Evolutionary conservation across 2,888 invertebrate genomes (phyloP), one percentile per base, ranked within the genome.

Genomic region (Pseudococcus jackbeardsleyi): DNA sequence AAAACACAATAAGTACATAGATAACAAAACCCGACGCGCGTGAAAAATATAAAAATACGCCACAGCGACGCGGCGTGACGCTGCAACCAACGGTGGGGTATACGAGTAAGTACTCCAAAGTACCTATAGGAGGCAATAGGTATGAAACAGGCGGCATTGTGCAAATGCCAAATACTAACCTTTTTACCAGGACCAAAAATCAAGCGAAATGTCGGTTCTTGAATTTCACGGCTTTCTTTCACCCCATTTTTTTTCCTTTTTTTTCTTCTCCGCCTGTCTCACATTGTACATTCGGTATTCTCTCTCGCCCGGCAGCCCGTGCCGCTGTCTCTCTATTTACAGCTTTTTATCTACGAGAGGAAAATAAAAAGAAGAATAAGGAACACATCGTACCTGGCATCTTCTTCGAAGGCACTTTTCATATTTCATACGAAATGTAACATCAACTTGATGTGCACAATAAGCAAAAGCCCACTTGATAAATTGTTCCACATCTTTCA

Each of bases 391-490:
- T 86, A 86, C 86, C 86, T 86, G 86, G 86, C 64, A 68, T 86
- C 59, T 85, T 85, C 46, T 64, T 86, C 42, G 39, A 42, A 86
- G 86, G 64, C 68, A 59, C 86, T 86, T 86, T 86, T 86, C 86
- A 86, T 86, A 86, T 86, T 86, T 86, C 86, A 64, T 86, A 86
- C 64, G 86, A 68, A 86, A 86, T 68, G 68, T 86, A 86, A 86
- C 86, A 86, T 86, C 59, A 86, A 86, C 59, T 86, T 86, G 86
- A 86, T 86, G 86, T 86, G 86, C 68, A 68, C 86, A 86, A 64
- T 86, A 86, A 86, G 86, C 86, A 46, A 86, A 86, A 86, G 64
- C 86, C 86, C 68, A 86, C 86, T 86, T 86, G 86, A 86, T 86
- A 86, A 86, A 86, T 86, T 86, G 68, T 64, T 86, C 86, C 42